Percentiles rank a stretch among this genome's conserved stretches.
Evolutionary conservation across 2,888 invertebrate species (phyloP).

Genomic region (Lasioglossum villosulum): DNA sequence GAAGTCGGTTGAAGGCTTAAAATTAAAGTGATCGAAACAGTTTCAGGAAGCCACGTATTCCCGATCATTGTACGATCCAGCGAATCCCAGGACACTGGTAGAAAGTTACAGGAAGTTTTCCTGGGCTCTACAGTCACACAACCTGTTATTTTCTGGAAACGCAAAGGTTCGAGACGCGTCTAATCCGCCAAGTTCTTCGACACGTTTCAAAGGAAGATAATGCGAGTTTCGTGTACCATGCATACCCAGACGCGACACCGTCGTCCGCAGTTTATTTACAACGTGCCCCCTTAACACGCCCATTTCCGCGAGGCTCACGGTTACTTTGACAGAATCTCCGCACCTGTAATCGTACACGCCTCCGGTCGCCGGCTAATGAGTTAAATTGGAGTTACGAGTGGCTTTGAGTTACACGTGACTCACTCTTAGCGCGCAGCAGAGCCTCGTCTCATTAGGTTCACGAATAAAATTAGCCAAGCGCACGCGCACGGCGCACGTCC

Average conservation of each 20-base stretch:
- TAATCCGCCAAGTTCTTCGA: background rate
- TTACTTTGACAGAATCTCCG: conserved; percentile 17
- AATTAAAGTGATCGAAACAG: too few species aligned
- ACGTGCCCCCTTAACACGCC: background rate
- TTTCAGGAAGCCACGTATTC: too few species aligned
- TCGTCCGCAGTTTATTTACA: background rate
- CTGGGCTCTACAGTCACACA: accelerated
- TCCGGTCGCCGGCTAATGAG: conserved; percentile 45
- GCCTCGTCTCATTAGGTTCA: conserved; percentile 50
- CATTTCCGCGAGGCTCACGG: conserved; percentile 4
- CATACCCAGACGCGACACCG: background rate
- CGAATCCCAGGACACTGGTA: too few species aligned
- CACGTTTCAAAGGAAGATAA: background rate
- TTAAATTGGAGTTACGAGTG: conserved; percentile 47
- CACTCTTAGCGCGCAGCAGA: conserved; percentile 21
- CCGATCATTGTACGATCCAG: too few species aligned
- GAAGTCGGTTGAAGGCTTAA: too few species aligned
- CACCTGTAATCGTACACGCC: conserved; percentile 32
- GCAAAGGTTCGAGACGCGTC: too few species aligned
- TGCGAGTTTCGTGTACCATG: background rate
- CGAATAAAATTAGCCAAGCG: conserved; percentile 47
- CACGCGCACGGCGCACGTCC: conserved; percentile 13
- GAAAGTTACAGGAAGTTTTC: too few species aligned
- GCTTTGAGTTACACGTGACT: conserved; percentile 47
- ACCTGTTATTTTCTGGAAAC: too few species aligned